Conservation (phyloP, 2,797 vertebrate species). For the Tenualosa ilisha region DNA sequence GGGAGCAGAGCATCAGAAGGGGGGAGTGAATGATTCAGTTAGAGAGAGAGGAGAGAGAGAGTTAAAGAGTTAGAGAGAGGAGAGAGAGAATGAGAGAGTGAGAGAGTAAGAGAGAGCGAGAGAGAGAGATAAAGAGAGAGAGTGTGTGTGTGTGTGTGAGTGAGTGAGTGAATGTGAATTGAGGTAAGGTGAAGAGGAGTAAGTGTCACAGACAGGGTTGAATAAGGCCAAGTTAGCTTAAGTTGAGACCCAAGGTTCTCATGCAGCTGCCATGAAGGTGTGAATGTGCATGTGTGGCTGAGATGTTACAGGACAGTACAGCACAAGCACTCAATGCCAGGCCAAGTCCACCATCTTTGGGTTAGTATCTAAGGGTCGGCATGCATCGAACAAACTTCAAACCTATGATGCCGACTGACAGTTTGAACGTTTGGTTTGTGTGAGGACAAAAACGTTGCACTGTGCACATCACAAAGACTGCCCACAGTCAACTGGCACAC, state of each 20-base stretch:
- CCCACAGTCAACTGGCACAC: too few relatives aligned
- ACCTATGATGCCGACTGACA: too few relatives aligned
- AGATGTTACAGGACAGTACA: neutral
- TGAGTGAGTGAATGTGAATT: too few relatives aligned
- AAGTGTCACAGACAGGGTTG: neutral
- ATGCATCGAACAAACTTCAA: neutral
- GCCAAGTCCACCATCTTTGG: too few relatives aligned
- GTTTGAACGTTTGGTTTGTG: too few relatives aligned
- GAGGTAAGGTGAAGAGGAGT: neutral
- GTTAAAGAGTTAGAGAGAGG: too few relatives aligned
- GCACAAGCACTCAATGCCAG: too few relatives aligned
- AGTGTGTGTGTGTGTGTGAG: too few relatives aligned
- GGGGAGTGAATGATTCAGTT: neutral
- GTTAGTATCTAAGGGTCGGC: neutral
- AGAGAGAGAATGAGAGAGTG: too few relatives aligned
- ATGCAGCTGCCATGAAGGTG: neutral
- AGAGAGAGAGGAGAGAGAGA: too few relatives aligned
- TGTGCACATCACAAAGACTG: too few relatives aligned
- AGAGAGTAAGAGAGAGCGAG: neutral
- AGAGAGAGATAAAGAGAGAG: neutral
- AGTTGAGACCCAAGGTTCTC: neutral
- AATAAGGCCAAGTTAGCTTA: neutral
- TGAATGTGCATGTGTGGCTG: neutral
- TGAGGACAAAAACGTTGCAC: too few relatives aligned
- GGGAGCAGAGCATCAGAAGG: neutral